Percentiles rank a stretch among this genome's conserved stretches.
Conservation (phyloP, 2,113 vertebrate species). For the Phyllopteryx taeniolatus region DNA sequence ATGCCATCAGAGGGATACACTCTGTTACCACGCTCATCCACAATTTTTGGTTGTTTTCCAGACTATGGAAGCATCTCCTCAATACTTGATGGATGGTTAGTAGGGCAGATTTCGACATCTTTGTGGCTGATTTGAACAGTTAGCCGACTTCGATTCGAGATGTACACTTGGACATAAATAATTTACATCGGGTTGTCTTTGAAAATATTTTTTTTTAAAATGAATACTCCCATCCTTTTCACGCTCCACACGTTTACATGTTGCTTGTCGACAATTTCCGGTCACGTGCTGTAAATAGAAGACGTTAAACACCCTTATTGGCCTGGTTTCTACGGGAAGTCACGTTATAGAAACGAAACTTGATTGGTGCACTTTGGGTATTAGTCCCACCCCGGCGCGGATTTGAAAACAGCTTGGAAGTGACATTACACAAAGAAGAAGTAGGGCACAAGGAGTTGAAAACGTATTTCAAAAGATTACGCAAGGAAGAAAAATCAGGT, state of each 20-base stretch:
- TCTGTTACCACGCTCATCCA: constrained; percentile 68
- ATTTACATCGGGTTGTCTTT: not conserved
- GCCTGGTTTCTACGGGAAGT: constrained; percentile 4
- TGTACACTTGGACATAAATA: not conserved
- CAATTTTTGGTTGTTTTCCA: constrained; percentile 61
- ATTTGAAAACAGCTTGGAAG: constrained; percentile 69
- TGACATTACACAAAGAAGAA: not conserved
- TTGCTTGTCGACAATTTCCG: constrained; percentile 35
- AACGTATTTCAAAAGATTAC: not conserved
- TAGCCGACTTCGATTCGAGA: not conserved
- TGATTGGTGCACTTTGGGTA: constrained; percentile 45
- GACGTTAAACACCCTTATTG: constrained; percentile 14
- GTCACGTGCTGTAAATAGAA: constrained; percentile 25
- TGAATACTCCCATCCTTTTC: not conserved
- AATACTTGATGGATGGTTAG: constrained; percentile 63
- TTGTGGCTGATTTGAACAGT: not conserved
- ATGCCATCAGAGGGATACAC: constrained; percentile 69
- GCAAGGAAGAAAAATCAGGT: constrained; percentile 9
- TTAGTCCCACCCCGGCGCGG: constrained; percentile 12
- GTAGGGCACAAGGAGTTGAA: not conserved
- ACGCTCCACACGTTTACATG: constrained; percentile 9
- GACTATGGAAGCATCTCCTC: constrained; percentile 68
- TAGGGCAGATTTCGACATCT: constrained; percentile 56
- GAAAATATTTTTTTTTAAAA: not conserved
- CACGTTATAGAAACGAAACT: not conserved